Conservation (phyloP, 2,888 invertebrate species). For the Aphodius sticticus region DNA sequence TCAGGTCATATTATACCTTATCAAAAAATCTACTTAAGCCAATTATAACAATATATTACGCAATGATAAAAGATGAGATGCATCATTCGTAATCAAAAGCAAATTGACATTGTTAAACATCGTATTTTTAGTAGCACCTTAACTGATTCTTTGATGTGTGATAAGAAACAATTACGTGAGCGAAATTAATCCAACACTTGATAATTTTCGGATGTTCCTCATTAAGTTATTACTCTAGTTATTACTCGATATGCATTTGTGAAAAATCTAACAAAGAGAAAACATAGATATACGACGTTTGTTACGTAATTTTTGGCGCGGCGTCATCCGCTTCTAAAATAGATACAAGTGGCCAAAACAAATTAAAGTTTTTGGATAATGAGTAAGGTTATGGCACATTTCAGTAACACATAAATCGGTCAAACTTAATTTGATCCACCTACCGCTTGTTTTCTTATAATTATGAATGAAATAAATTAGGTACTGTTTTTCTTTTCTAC, state of each 20-base stretch:
- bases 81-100: neutral
- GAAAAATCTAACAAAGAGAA: neutral
- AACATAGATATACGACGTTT: neutral
- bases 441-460: too few species aligned
- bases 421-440: too few species aligned
- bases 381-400: neutral
- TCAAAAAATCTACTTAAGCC: neutral
- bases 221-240: too few species aligned
- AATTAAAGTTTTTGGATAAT: neutral
- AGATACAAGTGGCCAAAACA: neutral
- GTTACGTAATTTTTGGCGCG: neutral
- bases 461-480: too few species aligned
- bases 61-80: neutral
- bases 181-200: neutral
- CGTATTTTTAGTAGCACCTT: neutral
- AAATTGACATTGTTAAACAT: neutral
- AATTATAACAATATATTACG: neutral
- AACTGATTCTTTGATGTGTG: neutral
- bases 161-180: neutral
- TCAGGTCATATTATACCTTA: neutral
- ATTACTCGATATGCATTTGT: neutral
- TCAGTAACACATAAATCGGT: neutral
- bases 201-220: neutral
- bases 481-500: too few species aligned
- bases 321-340: neutral